These are phyloP conservation scores for Myioborus melanocephalus DNA, from an alignment of 2,797 vertebrate genomes.

Conservation along the genomic window DNA sequence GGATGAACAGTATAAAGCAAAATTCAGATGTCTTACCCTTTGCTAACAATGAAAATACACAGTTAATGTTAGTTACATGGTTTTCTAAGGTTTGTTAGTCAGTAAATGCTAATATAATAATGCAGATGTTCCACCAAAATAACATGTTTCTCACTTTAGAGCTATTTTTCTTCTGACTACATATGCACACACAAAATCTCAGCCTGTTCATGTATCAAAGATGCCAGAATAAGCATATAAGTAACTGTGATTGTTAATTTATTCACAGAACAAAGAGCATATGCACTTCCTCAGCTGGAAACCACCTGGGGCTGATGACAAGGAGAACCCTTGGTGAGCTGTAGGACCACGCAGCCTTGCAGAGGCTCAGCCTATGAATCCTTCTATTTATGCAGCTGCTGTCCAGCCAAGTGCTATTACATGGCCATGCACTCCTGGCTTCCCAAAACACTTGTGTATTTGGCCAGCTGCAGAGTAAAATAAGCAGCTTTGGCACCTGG, in stretches of 20 bases:
- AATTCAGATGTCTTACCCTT: neutral
- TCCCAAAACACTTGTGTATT: neutral
- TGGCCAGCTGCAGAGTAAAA: neutral
- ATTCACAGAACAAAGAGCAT: neutral
- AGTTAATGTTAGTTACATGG: neutral
- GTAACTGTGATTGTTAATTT: neutral
- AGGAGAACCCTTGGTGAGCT: neutral
- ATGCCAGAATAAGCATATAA: neutral
- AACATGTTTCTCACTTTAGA: neutral
- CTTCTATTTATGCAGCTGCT: neutral
- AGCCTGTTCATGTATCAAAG: neutral
- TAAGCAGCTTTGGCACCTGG: neutral
- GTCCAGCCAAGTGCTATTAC: neutral
- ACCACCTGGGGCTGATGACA: neutral
- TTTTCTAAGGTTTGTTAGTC: neutral
- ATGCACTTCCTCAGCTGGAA: neutral
- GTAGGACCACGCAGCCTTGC: neutral
- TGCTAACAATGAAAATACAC: neutral
- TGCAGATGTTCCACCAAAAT: slow-evolving; percentile 11
- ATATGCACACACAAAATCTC: neutral
- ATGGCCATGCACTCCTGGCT: neutral
- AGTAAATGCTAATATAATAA: neutral
- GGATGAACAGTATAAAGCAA: neutral
- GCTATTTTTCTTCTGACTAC: neutral
- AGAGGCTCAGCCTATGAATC: neutral